Base-by-base conservation (phyloP, 2,797 vertebrate genomes). In the Adelosebastes latens region DNA sequence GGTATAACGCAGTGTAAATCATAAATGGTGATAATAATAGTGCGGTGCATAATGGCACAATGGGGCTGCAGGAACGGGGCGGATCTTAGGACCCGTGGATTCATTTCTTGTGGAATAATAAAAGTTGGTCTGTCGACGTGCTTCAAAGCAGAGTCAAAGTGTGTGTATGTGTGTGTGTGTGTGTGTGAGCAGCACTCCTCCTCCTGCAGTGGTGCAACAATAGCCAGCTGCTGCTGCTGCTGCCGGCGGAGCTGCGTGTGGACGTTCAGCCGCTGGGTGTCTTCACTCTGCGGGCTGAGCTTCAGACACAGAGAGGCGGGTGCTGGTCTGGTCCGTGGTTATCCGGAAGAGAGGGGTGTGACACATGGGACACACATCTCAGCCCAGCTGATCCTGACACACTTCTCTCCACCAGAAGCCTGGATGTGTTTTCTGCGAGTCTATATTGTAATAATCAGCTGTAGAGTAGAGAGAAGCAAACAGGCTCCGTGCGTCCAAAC, bases 261-360 rank as follows among this genome's bases (percentile, higher is more conserved):
- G 6, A 6, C 53, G 5, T 16, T 42, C 82, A 8, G 86, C 85
- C 70, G 74, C 79, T 89, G 85, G 79, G 74, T 77, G 82, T 70
- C 77, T 53, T 6, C 74, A n/a, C 79, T 65, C 78, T 42, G 62
- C 10, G 55, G 16, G 16, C 67, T 64, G 4, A 49, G 16, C 60
- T 25, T 58, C 9, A 56, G 24, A 49, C 27, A 0, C 0, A 24
- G 6, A 25, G 31, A 59, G 80, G 24, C 31, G 70, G n/a, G n/a
- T n/a, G n/a, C n/a, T n/a, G n/a, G n/a, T n/a, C 80, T 60, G 80
- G 22, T 69, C 79, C 56, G 78, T 49, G 53, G 81, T 80, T 84
- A 88, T 81, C 91, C 92, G 92, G 92, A 92, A 93, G 87, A 90
- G 72, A 92, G 83, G 83, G 91, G 87, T 81, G 86, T 87, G 85